Base-by-base conservation (phyloP, 2,888 invertebrate species). In the Trichopoda pennipes region DNA sequence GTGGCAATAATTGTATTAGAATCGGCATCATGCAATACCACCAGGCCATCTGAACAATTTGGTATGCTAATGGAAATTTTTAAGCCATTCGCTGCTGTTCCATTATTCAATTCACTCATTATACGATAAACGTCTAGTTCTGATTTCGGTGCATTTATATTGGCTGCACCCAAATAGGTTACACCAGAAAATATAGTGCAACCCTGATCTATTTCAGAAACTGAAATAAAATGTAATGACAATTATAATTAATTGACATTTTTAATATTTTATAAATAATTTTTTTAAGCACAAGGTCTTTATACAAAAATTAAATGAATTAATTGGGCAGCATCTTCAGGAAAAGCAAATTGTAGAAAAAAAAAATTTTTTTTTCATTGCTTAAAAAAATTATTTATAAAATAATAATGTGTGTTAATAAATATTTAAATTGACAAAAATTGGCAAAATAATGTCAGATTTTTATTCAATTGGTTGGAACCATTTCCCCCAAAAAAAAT, bases 1-100 rank as follows among this genome's bases (percentile, higher is more conserved):
- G 95, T 94, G 0, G 96, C 94, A 85, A 97, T 96, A 84, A 97
- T 95, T 72, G 94, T 92, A 63, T 92, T 93, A 72, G 87, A 86
- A 38, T 97, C 96, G 4, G 96, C 96, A 90, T 99, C 98, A 88
- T 97, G 96, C 9, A 96, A 98, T 98, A 97, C 95, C 56, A 99
- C 98, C 80, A 95, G 94, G 74, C 98, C 99, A 90, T 98, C 97
- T 0, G 97, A 96, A 88, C 95, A 96, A 85, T 95, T 95, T 6
- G 99, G 99, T 86, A 99, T 96, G 32, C 97, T 96, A 84, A 99
- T 95, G 0, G 96, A 95, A 6, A 98, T 96, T 87, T 97, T 96
- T 70, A 99, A 96, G 8, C 96, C 96, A 42, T 91, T 92, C 28
- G 93, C 93, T 16, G 87, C 88, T 84, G 94, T 93, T 73, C 96